Evolutionary conservation across 2,797 vertebrate species (phyloP), one percentile per base, ranked within the genome.

Genomic region (Acipenser ruthenus): DNA sequence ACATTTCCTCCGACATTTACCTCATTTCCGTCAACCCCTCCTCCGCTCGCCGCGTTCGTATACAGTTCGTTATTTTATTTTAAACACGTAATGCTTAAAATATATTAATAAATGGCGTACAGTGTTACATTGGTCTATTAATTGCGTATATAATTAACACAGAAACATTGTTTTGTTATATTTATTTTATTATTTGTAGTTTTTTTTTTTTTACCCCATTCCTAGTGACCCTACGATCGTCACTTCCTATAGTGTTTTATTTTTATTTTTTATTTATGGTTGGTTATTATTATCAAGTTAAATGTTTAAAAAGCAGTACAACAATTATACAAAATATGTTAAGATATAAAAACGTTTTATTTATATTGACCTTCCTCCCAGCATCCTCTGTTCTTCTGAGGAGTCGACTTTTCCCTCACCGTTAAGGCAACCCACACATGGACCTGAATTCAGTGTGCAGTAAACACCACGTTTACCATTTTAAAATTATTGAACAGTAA

Each of bases 1-100:
- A 62, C 74, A 80, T 81, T 63, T 77, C 80, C 79, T 74, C 72
- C 80, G 68, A 78, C 76, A 67, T 76, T 76, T 73, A 80, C 74
- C 69, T 67, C 64, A 69, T 61, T 63, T 64, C 71, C 71, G 76
- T 79, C 68, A 72, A 69, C 77, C 74, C 82, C 78, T 82, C 81
- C 77, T 80, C 74, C 78, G 78, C 77, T 71, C 78, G 77, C 80
- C 78, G 80, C 82, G 75, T 80, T 15, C 4, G 4, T 37, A 37
- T 37, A 37, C 23, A 37, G 15, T 18, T 37, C 2, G 2, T 37
- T 37, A 37, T 37, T 37, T 37, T 37, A 37, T 37, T 37, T 37
- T 37, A 37, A 37, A 37, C 23, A 37, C 23, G 23, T 37, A 37
- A 37, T 37, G 23, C 23, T 37, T 3, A 37, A 3, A 37, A 37